Conservation (phyloP, 1,140 invertebrate genomes). For the Arion vulgaris region DNA sequence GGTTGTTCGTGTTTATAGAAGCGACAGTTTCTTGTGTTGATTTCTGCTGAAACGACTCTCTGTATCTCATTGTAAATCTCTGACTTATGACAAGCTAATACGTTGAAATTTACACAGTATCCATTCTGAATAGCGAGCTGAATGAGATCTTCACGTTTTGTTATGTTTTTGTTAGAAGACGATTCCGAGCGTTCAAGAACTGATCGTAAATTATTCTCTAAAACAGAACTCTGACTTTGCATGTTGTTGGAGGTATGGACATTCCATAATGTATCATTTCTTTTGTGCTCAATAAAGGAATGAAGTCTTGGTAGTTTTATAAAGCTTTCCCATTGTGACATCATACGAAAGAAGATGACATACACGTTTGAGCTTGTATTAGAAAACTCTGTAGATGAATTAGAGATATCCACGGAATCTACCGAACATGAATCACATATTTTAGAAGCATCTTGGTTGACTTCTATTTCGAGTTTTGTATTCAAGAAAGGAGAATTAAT, state of each 20-base stretch:
- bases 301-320: not conserved
- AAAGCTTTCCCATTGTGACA: constrained; percentile 25
- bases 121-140: not conserved
- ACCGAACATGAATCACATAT: too few species aligned
- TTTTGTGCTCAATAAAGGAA: constrained; percentile 6
- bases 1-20: not conserved
- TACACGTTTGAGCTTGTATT: not conserved
- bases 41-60: too few species aligned
- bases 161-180: not conserved
- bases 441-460: not conserved
- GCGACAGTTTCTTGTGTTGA: not conserved
- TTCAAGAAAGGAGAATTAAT: not conserved
- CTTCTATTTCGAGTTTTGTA: not conserved
- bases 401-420: too few species aligned
- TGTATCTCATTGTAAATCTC: not conserved
- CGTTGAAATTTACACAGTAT: not conserved
- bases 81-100: not conserved
- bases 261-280: not conserved
- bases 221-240: not conserved
- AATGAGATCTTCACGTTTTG: not conserved
- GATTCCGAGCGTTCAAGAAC: not conserved
- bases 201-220: constrained; percentile 3
- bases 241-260: not conserved
- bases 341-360: constrained; percentile 9
- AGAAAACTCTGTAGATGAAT: too few species aligned